phyloP scores from a whole-genome alignment of 2,113 vertebrate species.

The Dasyurus viverrinus region DNA sequence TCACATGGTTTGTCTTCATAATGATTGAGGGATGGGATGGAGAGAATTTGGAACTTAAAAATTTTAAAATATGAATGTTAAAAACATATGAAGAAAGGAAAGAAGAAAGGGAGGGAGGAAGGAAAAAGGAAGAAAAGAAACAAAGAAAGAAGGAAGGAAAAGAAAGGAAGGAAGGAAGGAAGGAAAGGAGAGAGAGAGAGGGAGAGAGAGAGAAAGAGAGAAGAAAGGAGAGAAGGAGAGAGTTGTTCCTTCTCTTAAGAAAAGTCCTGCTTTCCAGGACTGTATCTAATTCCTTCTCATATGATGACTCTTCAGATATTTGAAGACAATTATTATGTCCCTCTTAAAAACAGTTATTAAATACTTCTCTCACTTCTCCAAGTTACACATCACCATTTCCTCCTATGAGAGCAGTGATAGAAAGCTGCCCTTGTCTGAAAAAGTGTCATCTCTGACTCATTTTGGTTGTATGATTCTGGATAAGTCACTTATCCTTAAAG shows the following conservation, averaged over 20 bases:
- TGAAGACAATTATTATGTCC: background rate
- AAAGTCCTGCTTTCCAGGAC: background rate
- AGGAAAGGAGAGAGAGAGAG: too few relatives aligned
- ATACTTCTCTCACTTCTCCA: background rate
- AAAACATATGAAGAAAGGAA: background rate
- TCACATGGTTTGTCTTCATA: background rate
- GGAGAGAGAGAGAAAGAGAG: rapidly evolving
- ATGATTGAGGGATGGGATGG: background rate
- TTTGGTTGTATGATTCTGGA: too few relatives aligned
- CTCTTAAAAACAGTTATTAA: background rate
- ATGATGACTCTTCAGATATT: background rate
- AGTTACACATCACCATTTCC: background rate
- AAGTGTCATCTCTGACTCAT: background rate
- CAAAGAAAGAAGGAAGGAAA: too few relatives aligned
- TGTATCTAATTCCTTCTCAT: background rate
- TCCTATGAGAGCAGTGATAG: background rate
- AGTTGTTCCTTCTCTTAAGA: background rate
- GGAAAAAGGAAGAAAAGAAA: too few relatives aligned
- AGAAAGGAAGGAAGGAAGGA: too few relatives aligned
- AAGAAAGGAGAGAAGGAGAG: background rate
- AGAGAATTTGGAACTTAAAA: background rate
- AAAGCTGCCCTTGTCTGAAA: background rate
- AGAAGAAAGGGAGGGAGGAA: too few relatives aligned
- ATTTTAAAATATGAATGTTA: background rate
- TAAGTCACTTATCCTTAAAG: too few relatives aligned